Percentiles rank a stretch among this genome's conserved stretches.
phyloP scores from a whole-genome alignment of 2,797 vertebrate species.

The Thaleichthys pacificus region DNA sequence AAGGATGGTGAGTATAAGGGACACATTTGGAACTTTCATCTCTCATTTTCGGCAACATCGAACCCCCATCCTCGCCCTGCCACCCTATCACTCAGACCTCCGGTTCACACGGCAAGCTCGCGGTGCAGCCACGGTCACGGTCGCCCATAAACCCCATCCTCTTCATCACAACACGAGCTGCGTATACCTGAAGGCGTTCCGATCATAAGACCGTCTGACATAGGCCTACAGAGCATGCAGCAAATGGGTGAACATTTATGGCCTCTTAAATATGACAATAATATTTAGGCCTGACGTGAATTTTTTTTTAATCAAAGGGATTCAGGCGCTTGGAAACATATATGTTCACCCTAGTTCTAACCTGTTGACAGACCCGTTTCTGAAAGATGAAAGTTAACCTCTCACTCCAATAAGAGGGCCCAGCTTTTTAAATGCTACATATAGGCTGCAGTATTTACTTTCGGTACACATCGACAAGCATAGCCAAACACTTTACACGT shows the following conservation, averaged over 20 bases:
- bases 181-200: neutral
- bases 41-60: slow-evolving; percentile 20
- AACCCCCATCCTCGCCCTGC: slow-evolving; percentile 21
- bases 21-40: slow-evolving; percentile 21
- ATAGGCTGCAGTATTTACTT: too few relatives aligned
- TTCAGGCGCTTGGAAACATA: neutral
- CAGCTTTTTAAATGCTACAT: too few relatives aligned
- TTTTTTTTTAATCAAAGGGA: neutral
- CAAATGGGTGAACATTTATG: slow-evolving; percentile 13
- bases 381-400: neutral
- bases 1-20: slow-evolving; percentile 64
- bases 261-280: neutral
- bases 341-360: neutral
- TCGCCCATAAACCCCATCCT: neutral
- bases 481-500: too few relatives aligned
- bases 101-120: neutral
- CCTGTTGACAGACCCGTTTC: neutral
- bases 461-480: too few relatives aligned
- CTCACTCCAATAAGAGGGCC: neutral
- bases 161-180: neutral
- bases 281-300: neutral
- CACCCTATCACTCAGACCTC: neutral
- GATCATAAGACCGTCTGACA: slow-evolving; percentile 37
- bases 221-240: neutral
- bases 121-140: neutral